phyloP scores from a whole-genome alignment of 2,113 vertebrate genomes.

The Dunckerocampus dactyliophorus region DNA sequence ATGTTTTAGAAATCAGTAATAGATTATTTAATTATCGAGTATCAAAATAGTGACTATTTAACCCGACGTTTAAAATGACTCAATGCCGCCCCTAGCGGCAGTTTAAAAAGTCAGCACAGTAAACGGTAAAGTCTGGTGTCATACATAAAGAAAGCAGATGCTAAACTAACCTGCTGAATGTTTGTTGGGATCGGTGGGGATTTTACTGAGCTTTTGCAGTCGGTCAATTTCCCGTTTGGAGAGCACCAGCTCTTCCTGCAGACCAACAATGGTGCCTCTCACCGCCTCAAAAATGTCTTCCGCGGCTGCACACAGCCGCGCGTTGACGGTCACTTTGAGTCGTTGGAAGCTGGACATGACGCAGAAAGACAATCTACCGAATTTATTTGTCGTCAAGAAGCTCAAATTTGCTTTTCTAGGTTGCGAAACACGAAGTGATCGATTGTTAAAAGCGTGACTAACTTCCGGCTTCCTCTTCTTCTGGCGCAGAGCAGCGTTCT shows the following conservation, averaged over 20 bases:
- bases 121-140: too few relatives aligned
- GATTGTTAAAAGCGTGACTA: background rate
- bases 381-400: too few relatives aligned
- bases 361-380: background rate
- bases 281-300: conserved; percentile 53
- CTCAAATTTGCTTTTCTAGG: background rate
- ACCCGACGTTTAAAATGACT: too few relatives aligned
- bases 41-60: too few relatives aligned
- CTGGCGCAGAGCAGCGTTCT: background rate
- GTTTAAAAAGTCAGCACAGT: too few relatives aligned
- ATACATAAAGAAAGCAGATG: background rate
- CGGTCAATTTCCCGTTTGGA: conserved; percentile 38
- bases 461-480: background rate
- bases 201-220: conserved; percentile 8
- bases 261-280: conserved; percentile 26
- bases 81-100: too few relatives aligned
- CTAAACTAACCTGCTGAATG: conserved; percentile 21
- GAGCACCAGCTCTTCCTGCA: conserved; percentile 44
- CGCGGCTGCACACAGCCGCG: conserved; percentile 46
- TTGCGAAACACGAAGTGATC: background rate
- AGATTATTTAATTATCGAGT: too few relatives aligned
- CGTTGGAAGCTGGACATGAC: conserved; percentile 39
- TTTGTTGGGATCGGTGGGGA: too few relatives aligned
- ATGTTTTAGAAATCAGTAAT: too few relatives aligned
- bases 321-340: conserved; percentile 31